phyloP scores from a whole-genome alignment of 2,113 vertebrate genomes.

The Mormoops blainvillei region DNA sequence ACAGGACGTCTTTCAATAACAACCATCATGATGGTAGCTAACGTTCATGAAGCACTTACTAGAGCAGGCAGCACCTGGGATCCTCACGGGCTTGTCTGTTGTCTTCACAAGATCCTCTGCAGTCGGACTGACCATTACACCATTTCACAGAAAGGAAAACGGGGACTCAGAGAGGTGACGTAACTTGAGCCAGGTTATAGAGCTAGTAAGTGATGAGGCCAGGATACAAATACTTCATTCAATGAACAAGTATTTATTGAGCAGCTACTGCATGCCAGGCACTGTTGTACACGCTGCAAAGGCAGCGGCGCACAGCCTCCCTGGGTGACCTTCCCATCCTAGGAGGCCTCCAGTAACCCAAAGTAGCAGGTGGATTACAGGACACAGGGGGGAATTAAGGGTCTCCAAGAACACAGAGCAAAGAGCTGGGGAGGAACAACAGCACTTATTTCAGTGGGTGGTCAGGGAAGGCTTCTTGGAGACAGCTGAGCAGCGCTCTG shows the following conservation, averaged over 20 bases:
- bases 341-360: no score
- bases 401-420: neutral
- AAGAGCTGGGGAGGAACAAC: neutral
- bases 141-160: neutral
- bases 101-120: neutral
- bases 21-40: accelerated
- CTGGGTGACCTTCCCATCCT: neutral
- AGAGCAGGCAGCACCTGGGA: accelerated
- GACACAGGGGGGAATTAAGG: accelerated
- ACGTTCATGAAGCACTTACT: accelerated
- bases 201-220: no score
- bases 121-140: neutral
- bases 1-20: neutral
- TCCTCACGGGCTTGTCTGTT: neutral
- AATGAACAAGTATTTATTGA: neutral
- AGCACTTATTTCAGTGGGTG: neutral
- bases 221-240: neutral
- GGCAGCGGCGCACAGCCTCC: neutral
- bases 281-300: neutral
- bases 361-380: accelerated
- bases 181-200: neutral
- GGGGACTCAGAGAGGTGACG: neutral
- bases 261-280: neutral
- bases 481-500: neutral
- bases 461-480: neutral